Conservation (phyloP, 2,113 vertebrate species). For the Hyperopisus bebe region DNA sequence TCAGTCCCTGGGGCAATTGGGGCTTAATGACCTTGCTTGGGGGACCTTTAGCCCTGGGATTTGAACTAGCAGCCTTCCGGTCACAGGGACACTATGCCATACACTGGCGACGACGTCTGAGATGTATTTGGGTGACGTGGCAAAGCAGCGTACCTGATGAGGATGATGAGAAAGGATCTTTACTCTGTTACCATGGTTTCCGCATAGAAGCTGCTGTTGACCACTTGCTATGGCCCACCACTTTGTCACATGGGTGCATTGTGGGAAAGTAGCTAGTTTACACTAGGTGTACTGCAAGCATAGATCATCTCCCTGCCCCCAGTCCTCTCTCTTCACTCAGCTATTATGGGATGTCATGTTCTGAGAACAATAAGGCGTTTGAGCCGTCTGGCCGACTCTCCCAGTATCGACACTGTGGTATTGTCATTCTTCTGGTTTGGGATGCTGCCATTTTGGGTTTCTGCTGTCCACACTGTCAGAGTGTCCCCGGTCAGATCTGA, state of each 20-base stretch:
- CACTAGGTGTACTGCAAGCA: not conserved
- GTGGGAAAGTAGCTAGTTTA: not conserved
- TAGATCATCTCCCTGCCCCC: not conserved
- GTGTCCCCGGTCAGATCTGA: not conserved
- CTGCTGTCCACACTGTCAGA: not conserved
- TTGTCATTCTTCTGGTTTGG: not conserved
- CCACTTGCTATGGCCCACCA: not conserved
- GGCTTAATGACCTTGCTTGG: not conserved
- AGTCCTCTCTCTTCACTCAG: not conserved
- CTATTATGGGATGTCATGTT: not conserved
- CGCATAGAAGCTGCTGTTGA: not conserved
- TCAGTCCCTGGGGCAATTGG: not conserved
- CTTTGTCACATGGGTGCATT: not conserved
- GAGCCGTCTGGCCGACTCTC: not conserved
- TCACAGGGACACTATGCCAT: not conserved
- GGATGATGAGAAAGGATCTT: not conserved
- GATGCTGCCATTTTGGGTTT: not conserved
- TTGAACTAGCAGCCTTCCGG: not conserved
- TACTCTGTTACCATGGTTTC: not conserved
- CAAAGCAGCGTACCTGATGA: not conserved
- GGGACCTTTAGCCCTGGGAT: not conserved
- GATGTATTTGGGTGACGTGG: not conserved
- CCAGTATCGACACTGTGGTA: not conserved
- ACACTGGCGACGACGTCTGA: not conserved
- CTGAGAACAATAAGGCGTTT: not conserved